A percentile compares a stretch with the other conserved stretches of the same genome.
phyloP scores from a whole-genome alignment of 2,888 invertebrate genomes.

The Portevinia maculata region DNA sequence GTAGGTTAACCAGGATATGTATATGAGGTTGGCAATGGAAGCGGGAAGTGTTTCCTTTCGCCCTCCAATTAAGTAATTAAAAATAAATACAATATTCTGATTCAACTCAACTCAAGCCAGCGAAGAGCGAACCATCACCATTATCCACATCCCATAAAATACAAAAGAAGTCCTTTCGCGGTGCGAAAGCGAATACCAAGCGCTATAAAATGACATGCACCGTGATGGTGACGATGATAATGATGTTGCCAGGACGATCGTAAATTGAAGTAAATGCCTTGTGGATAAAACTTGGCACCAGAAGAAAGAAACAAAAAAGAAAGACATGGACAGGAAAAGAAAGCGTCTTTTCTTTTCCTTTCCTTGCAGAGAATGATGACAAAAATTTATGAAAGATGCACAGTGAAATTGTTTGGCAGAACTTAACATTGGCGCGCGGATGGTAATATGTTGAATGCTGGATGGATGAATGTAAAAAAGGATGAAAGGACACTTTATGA shows the following conservation, averaged over 20 bases:
- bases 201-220: conserved; percentile 55
- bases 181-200: no score
- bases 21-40: neutral
- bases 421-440: conserved; percentile 39
- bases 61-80: conserved; percentile 57
- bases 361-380: neutral
- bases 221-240: conserved; percentile 38
- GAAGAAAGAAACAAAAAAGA: conserved; percentile 19
- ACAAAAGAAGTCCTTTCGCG: conserved; percentile 17
- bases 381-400: conserved; percentile 54
- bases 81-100: conserved; percentile 40
- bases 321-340: no score
- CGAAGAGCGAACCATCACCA: conserved; percentile 24
- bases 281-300: conserved; percentile 55
- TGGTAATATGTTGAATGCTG: conserved; percentile 12
- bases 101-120: conserved; percentile 32
- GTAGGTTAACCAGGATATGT: neutral
- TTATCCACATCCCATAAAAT: conserved; percentile 15
- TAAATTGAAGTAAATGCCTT: conserved; percentile 65
- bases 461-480: conserved; percentile 35
- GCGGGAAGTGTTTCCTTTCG: neutral
- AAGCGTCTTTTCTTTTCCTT: neutral
- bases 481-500: conserved; percentile 69
- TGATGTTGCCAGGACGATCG: conserved; percentile 45
- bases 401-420: conserved; percentile 72